These are phyloP conservation scores for Drosophila crucigera DNA, from an alignment of 2,888 invertebrate species.

Conservation along the genomic window DNA sequence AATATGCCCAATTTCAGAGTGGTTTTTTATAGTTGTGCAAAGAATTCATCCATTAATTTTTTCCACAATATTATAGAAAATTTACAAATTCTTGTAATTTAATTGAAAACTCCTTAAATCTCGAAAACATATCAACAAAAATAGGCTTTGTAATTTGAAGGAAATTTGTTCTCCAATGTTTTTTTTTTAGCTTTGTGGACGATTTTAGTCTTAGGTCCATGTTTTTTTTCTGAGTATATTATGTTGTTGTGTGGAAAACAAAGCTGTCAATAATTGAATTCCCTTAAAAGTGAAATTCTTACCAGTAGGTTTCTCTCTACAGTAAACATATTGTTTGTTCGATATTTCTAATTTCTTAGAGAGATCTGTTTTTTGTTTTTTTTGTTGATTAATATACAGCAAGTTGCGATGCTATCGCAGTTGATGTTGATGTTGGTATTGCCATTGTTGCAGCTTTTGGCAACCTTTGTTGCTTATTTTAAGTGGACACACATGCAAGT, in stretches of 20 bases:
- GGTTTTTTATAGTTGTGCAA: not conserved
- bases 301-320: not conserved
- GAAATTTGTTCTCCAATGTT: not conserved
- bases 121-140: not conserved
- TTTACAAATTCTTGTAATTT: not conserved
- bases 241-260: not conserved
- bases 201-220: not conserved
- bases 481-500: constrained; percentile 59
- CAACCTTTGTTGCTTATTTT: constrained; percentile 52
- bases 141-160: not conserved
- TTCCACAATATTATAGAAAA: not conserved
- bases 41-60: not conserved
- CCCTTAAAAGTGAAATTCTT: not conserved
- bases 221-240: not conserved
- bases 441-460: constrained; percentile 36
- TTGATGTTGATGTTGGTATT: constrained; percentile 17
- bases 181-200: not conserved
- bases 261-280: not conserved
- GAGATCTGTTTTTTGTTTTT: constrained; percentile 4
- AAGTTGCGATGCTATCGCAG: constrained; percentile 24
- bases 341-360: constrained; percentile 30
- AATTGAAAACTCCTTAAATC: not conserved
- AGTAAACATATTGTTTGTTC: not conserved
- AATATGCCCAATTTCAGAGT: not conserved
- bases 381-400: not conserved